Conservation (phyloP, 1,140 invertebrate species). For the Nasonia giraulti region DNA sequence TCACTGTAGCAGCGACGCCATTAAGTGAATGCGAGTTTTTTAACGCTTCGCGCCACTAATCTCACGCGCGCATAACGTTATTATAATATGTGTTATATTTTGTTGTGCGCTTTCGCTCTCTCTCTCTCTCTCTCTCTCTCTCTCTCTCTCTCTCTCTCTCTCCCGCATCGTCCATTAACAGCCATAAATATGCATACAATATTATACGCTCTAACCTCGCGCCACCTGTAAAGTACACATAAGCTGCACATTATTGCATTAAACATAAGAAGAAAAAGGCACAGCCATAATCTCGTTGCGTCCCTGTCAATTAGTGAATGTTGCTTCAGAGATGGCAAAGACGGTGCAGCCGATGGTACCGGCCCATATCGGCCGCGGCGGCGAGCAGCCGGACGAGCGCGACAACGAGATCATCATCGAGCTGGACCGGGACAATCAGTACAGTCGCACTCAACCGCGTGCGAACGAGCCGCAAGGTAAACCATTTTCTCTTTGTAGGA, state of each 20-base stretch:
- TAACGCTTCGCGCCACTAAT: background rate
- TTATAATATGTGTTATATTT: background rate
- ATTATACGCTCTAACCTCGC: too few relatives aligned
- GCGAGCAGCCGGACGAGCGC: constrained; percentile 70
- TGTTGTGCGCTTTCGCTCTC: background rate
- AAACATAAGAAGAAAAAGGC: constrained; percentile 1
- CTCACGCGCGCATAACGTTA: too few relatives aligned
- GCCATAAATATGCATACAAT: background rate
- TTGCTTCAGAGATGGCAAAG: constrained; percentile 73
- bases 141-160: background rate
- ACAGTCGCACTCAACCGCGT: constrained; percentile 73
- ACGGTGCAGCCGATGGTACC: constrained; percentile 69
- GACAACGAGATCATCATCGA: constrained; percentile 75
- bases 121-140: background rate
- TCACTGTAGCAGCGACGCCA: too few relatives aligned
- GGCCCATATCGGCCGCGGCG: constrained; percentile 68
- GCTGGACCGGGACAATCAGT: constrained; percentile 74
- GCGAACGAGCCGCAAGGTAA: constrained; percentile 75
- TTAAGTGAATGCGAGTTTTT: too few relatives aligned
- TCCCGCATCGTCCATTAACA: constrained; percentile 1
- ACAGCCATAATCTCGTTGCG: background rate
- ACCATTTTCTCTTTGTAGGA: constrained; percentile 45
- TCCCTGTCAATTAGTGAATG: constrained; percentile 67
- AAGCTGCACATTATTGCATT: background rate
- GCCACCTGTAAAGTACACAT: too few relatives aligned